Percentiles rank a stretch among this genome's conserved stretches.
Evolutionary conservation across 2,113 vertebrate genomes (phyloP).

Genomic region (Hypomesus transpacificus): DNA sequence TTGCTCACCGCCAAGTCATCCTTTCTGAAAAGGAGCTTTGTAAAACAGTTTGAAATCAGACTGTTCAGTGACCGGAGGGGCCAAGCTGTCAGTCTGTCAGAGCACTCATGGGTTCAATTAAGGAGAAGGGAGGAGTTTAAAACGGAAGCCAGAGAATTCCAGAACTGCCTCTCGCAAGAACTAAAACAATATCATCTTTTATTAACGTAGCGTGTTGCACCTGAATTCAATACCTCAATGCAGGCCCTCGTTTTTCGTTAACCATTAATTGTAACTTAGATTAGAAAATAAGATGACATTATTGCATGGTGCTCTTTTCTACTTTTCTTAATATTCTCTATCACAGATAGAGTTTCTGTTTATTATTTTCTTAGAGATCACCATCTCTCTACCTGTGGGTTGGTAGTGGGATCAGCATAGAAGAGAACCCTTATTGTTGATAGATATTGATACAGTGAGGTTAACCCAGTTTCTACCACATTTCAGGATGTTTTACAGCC

Average conservation of each 20-base stretch:
- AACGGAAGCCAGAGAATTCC: constrained; percentile 43
- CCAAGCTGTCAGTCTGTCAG: constrained; percentile 43
- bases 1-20: constrained; percentile 33
- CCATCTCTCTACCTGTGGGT: background rate
- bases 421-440: background rate
- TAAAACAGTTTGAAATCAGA: constrained; percentile 45
- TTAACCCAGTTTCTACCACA: no score
- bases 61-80: constrained; percentile 29
- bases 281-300: background rate
- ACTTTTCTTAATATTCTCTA: background rate
- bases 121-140: constrained; percentile 36
- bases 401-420: background rate
- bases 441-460: no score
- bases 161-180: constrained; percentile 35
- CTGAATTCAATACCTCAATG: constrained; percentile 20
- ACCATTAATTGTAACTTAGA: background rate
- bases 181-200: constrained; percentile 50
- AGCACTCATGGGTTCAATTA: constrained; percentile 59
- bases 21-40: constrained; percentile 31
- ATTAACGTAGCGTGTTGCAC: constrained; percentile 46
- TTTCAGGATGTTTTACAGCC: no score
- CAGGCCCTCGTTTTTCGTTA: background rate
- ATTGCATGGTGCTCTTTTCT: constrained; percentile 1
- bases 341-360: background rate
- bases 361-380: background rate